Conservation (phyloP, 2,797 vertebrate species). For the Lophura swinhoii region DNA sequence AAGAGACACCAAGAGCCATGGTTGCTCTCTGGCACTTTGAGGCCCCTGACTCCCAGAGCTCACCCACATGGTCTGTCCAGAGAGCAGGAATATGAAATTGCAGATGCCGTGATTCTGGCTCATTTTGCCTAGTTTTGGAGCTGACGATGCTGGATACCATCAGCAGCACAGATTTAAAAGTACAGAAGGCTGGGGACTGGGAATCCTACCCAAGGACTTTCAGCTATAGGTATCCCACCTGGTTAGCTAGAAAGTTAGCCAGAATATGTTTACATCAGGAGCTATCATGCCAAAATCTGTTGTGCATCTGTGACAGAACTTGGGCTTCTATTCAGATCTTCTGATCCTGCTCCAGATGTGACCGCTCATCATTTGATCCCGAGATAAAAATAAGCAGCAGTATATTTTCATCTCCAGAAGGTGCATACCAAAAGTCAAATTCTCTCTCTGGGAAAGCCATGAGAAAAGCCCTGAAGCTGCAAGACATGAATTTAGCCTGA, state of each 20-base stretch:
- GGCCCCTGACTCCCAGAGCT: background rate
- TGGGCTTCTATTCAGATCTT: background rate
- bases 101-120: background rate
- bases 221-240: background rate
- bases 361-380: background rate
- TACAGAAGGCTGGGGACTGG: background rate
- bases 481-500: background rate
- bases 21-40: fast-evolving
- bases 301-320: background rate
- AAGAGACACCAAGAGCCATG: background rate
- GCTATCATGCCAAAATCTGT: background rate
- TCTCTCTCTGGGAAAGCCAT: background rate
- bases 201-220: background rate
- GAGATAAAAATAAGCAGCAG: background rate
- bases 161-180: background rate
- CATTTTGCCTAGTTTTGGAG: background rate
- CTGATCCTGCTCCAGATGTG: background rate
- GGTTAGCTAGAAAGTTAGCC: background rate
- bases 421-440: background rate
- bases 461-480: background rate
- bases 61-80: background rate
- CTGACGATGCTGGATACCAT: background rate
- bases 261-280: background rate
- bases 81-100: fast-evolving
- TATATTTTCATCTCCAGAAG: background rate